Conservation (phyloP, 2,888 invertebrate species). For the Selenia dentaria region DNA sequence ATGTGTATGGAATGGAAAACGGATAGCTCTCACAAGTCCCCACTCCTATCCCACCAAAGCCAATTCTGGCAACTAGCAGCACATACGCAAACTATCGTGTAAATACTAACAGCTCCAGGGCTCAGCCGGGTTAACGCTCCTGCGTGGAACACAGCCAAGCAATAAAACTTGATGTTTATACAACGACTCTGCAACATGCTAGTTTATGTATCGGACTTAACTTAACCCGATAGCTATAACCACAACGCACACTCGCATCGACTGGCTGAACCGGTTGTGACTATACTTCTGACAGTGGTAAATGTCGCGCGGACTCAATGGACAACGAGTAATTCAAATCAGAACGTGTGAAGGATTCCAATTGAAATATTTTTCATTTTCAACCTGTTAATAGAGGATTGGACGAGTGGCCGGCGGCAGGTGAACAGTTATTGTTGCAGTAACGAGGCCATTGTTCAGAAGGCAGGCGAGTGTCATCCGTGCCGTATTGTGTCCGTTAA, state of each 20-base stretch:
- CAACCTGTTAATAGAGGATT: conserved; percentile 31
- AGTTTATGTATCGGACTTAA: conserved; percentile 64
- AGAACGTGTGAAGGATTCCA: conserved; percentile 45
- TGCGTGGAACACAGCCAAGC: conserved; percentile 82
- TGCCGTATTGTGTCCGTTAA: conserved; percentile 64
- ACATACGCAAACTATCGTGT: conserved; percentile 62
- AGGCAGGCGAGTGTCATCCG: conserved; percentile 61
- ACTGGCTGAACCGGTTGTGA: conserved; percentile 19
- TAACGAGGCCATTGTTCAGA: conserved; percentile 73
- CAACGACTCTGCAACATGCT: conserved; percentile 68
- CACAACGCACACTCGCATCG: conserved; percentile 32
- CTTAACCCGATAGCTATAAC: conserved; percentile 46
- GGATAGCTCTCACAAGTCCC: conserved; percentile 6
- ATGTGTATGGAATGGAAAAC: not conserved
- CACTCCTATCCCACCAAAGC: conserved; percentile 3
- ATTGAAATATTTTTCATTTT: conserved; percentile 58
- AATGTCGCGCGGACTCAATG: conserved; percentile 44
- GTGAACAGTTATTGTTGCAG: conserved; percentile 68
- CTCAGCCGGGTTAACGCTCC: conserved; percentile 70
- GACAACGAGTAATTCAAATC: conserved; percentile 44
- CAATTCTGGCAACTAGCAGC: conserved; percentile 42
- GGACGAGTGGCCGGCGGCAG: conserved; percentile 40
- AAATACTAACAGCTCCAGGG: conserved; percentile 68
- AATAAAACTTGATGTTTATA: conserved; percentile 82
- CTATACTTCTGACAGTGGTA: conserved; percentile 17